phyloP scores from a whole-genome alignment of 2,113 vertebrate species.

The Fulica atra region DNA sequence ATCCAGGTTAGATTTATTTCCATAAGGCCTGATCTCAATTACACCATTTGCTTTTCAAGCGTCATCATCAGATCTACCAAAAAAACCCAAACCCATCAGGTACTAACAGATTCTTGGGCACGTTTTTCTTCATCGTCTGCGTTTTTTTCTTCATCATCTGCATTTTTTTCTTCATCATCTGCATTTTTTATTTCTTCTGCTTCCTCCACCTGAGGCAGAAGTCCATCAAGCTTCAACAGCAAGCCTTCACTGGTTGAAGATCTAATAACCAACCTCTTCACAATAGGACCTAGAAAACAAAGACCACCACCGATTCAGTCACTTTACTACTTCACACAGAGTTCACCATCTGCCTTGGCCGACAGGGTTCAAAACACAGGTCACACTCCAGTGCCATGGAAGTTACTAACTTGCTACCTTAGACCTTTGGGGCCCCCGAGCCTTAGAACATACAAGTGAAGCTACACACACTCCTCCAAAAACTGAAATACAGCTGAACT shows the following conservation, averaged over 20 bases:
- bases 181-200: background rate
- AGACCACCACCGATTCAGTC: background rate
- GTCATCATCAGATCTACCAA: background rate
- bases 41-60: background rate
- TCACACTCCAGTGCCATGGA: background rate
- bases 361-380: accelerated
- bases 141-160: background rate
- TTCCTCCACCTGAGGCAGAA: constrained; percentile 70
- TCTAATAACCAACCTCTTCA: constrained; percentile 77
- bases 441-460: background rate
- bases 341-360: background rate
- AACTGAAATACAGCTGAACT: background rate
- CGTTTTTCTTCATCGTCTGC: background rate
- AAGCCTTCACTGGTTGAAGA: constrained; percentile 88
- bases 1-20: background rate
- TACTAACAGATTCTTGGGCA: background rate
- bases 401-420: background rate
- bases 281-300: constrained; percentile 81
- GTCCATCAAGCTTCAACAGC: constrained; percentile 71
- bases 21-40: background rate
- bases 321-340: background rate
- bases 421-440: background rate
- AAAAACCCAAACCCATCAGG: background rate
- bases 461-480: background rate
- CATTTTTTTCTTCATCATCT: background rate